phyloP scores from a whole-genome alignment of 2,113 vertebrate genomes.

The Asarcornis scutulata region DNA sequence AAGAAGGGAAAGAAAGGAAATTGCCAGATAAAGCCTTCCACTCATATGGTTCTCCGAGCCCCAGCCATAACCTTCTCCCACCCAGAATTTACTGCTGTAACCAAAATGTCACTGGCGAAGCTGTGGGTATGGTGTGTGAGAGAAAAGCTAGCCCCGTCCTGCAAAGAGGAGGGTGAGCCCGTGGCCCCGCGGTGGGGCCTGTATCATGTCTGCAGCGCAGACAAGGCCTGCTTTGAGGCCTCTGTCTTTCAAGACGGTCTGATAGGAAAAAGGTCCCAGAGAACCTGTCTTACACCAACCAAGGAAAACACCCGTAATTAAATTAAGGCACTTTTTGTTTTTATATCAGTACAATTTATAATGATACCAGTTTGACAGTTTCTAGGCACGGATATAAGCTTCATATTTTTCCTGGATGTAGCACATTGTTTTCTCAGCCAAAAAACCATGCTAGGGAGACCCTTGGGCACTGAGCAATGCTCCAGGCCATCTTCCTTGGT shows the following conservation, averaged over 20 bases:
- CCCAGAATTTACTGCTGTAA: neutral
- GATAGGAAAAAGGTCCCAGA: conserved; percentile 28
- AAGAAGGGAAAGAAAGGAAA: neutral
- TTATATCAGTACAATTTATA: conserved; percentile 69
- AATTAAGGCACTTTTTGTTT: conserved; percentile 75
- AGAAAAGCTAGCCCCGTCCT: neutral
- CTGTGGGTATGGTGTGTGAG: neutral
- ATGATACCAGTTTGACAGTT: conserved; percentile 78
- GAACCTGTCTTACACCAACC: conserved; percentile 62
- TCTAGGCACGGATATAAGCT: conserved; percentile 73
- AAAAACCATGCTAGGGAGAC: conserved; percentile 65
- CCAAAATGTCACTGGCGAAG: fast-evolving
- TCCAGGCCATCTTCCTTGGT: conserved; percentile 64
- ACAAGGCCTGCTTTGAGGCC: neutral
- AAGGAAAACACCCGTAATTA: conserved; percentile 71
- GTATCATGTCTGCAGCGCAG: neutral
- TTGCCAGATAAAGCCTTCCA: neutral
- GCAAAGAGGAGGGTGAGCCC: neutral
- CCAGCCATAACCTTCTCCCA: neutral
- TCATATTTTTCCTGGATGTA: conserved; percentile 78
- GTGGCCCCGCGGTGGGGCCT: neutral
- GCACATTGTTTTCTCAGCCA: conserved; percentile 78
- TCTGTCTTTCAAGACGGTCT: conserved; percentile 39
- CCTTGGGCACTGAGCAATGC: conserved; percentile 39
- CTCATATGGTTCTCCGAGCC: neutral